Evolutionary conservation across 2,797 vertebrate genomes (phyloP).

Genomic region (Paedocypris micromegethes): DNA sequence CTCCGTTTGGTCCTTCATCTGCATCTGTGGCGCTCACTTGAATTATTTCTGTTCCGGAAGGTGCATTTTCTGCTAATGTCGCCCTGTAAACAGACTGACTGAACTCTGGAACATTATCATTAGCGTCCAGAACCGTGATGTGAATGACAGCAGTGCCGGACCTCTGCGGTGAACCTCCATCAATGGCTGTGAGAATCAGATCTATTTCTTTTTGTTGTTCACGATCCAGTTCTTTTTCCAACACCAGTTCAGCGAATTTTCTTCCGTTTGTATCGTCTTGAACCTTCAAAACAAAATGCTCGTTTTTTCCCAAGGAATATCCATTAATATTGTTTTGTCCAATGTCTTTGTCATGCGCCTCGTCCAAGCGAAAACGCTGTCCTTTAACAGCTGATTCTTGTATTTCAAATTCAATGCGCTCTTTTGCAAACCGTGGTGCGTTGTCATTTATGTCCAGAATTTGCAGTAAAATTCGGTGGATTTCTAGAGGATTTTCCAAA

Average conservation of each 20-base stretch:
- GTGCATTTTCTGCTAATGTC: conserved; percentile 27
- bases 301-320: conserved; percentile 52
- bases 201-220: conserved; percentile 24
- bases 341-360: conserved; percentile 55
- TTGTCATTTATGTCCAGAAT: conserved; percentile 45
- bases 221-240: conserved; percentile 34
- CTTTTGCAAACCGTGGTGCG: conserved; percentile 51
- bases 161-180: conserved; percentile 15
- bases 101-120: conserved; percentile 29
- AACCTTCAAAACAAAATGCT: conserved; percentile 53
- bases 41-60: conserved; percentile 16
- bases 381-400: conserved; percentile 50
- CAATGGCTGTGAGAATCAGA: conserved; percentile 22
- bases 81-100: conserved; percentile 30
- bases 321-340: conserved; percentile 54
- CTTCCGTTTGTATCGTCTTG: conserved; percentile 15
- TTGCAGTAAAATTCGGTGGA: background rate
- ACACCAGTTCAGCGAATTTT: conserved; percentile 23
- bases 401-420: conserved; percentile 52
- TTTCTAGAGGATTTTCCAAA: conserved; percentile 24
- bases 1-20: conserved; percentile 55
- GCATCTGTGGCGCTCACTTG: conserved; percentile 34
- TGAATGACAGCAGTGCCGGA: conserved; percentile 13
- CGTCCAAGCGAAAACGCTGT: conserved; percentile 51
- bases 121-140: conserved; percentile 32